A percentile compares a stretch with the other conserved stretches of the same genome.
phyloP scores from a whole-genome alignment of 2,113 vertebrate genomes.

The Capreolus pygargus region DNA sequence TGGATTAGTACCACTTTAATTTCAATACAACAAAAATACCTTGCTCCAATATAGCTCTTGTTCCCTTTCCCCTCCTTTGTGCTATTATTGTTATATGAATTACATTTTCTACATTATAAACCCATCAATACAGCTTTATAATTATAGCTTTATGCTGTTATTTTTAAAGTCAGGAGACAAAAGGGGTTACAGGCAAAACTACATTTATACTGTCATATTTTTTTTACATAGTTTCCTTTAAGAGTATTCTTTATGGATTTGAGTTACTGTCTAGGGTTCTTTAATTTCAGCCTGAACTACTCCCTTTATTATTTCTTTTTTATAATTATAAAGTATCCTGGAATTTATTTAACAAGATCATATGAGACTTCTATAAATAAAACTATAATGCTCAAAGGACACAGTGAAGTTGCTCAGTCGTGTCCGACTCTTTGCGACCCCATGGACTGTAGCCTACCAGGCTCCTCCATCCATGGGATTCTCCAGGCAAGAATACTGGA shows the following conservation, averaged over 20 bases:
- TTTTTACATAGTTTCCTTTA: neutral
- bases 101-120: neutral
- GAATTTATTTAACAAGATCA: no score
- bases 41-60: neutral
- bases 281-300: neutral
- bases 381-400: no score
- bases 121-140: neutral
- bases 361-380: no score
- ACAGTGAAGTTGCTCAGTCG: no score
- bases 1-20: neutral
- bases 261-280: neutral
- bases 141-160: neutral
- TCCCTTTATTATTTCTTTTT: neutral
- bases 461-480: no score
- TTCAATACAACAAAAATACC: neutral
- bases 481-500: no score
- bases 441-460: no score
- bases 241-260: neutral
- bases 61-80: neutral
- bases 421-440: no score
- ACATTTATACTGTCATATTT: neutral
- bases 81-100: neutral
- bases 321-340: no score
- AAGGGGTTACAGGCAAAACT: neutral
- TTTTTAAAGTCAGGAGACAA: neutral